Conservation (phyloP, 2,113 vertebrate species). For the Emberiza fucata region DNA sequence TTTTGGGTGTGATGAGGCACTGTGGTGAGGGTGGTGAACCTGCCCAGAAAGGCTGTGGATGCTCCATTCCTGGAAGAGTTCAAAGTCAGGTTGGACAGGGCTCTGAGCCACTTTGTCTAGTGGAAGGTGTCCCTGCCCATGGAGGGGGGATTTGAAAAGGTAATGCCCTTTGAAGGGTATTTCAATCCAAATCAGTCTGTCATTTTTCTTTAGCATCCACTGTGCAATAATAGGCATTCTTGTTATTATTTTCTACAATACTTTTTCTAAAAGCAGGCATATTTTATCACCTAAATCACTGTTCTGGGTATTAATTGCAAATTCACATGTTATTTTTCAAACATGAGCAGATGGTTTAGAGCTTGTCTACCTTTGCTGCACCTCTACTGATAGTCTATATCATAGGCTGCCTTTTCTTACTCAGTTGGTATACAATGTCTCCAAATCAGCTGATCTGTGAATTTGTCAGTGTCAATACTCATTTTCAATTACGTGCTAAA, state of each 20-base stretch:
- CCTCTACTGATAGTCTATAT: not conserved
- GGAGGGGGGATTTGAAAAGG: fast-evolving
- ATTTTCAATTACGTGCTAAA: not conserved
- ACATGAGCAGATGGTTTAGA: not conserved
- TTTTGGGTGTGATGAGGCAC: not conserved
- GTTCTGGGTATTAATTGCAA: not conserved
- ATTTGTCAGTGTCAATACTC: not conserved
- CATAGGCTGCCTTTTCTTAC: not conserved
- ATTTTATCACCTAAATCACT: not conserved
- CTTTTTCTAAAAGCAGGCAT: not conserved
- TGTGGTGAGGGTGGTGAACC: not conserved
- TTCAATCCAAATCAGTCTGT: not conserved
- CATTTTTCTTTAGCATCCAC: not conserved
- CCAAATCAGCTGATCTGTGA: not conserved
- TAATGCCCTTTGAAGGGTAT: fast-evolving
- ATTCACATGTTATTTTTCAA: not conserved
- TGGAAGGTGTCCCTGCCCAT: fast-evolving
- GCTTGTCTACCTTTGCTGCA: not conserved
- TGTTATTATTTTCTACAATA: not conserved
- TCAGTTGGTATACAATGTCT: not conserved
- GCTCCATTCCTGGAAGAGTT: not conserved
- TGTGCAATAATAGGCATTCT: too few species aligned
- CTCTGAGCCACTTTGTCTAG: not conserved
- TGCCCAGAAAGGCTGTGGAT: not conserved
- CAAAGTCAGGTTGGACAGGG: not conserved